Evolutionary conservation across 2,888 invertebrate species (phyloP).

Genomic region (Phyllotreta striolata): DNA sequence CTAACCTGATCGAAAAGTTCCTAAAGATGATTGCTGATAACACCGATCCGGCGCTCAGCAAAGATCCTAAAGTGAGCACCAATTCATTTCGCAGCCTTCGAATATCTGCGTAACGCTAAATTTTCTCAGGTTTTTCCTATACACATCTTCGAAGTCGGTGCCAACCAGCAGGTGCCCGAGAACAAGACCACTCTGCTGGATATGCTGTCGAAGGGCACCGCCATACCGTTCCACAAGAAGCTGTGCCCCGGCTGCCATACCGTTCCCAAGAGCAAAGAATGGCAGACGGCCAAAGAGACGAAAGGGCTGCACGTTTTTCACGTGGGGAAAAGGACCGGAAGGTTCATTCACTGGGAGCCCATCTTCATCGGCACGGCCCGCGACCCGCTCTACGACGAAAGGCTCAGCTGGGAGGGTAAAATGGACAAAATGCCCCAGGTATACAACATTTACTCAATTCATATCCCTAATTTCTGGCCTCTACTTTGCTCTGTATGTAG

Average conservation of each 20-base stretch:
- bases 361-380: slow-evolving; percentile 90
- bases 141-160: slow-evolving; percentile 88
- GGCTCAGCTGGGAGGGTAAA: slow-evolving; percentile 94
- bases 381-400: slow-evolving; percentile 89
- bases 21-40: slow-evolving; percentile 84
- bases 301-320: slow-evolving; percentile 81
- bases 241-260: slow-evolving; percentile 90
- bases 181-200: slow-evolving; percentile 73
- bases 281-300: slow-evolving; percentile 79
- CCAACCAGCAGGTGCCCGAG: slow-evolving; percentile 71
- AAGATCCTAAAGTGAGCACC: slow-evolving; percentile 63
- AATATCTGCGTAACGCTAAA: not conserved
- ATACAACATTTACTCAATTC: slow-evolving; percentile 37
- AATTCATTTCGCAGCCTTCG: not conserved
- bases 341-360: slow-evolving; percentile 89
- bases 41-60: slow-evolving; percentile 67
- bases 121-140: slow-evolving; percentile 76
- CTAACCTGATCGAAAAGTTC: slow-evolving; percentile 80
- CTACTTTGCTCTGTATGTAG: too few relatives aligned
- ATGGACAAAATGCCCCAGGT: slow-evolving; percentile 97
- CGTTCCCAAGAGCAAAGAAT: slow-evolving; percentile 84
- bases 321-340: slow-evolving; percentile 81
- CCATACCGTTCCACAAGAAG: slow-evolving; percentile 91
- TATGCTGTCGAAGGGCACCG: slow-evolving; percentile 79
- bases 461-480: too few relatives aligned